Evolutionary conservation across 2,113 vertebrate species (phyloP).

Genomic region (Neodon shergylaensis): DNA sequence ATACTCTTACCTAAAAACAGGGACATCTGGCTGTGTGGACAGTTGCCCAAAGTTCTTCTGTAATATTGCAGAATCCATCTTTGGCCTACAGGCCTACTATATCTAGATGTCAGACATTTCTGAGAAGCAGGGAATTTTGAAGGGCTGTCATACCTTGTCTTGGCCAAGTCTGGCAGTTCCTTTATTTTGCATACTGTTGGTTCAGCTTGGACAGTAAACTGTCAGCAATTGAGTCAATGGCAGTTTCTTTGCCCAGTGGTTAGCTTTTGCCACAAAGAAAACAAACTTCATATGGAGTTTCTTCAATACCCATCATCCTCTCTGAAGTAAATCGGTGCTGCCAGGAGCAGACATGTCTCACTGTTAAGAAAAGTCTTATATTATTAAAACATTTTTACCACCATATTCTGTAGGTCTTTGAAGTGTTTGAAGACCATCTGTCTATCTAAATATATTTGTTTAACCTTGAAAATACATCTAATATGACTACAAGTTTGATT

Average conservation of each 20-base stretch:
- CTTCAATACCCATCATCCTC: background rate
- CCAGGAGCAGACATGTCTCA: background rate
- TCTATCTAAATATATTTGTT: background rate
- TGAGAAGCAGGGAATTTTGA: background rate
- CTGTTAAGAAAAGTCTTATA: background rate
- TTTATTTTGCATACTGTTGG: background rate
- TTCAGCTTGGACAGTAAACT: background rate
- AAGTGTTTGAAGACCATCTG: background rate
- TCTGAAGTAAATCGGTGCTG: background rate
- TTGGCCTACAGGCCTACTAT: background rate
- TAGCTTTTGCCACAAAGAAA: background rate
- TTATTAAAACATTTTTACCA: background rate
- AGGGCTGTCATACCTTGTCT: background rate
- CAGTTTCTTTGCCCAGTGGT: background rate
- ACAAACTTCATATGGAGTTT: background rate
- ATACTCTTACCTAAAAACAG: background rate
- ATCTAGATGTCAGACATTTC: background rate
- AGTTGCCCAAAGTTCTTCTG: background rate
- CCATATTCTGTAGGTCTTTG: background rate
- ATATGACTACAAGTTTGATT: background rate
- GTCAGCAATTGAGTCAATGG: background rate
- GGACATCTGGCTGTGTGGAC: background rate
- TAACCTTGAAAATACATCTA: background rate
- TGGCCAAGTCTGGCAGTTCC: background rate
- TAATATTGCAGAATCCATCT: background rate